These are phyloP conservation scores for Lepetodrilus schrolli DNA, from an alignment of 2,888 invertebrate species.

Conservation along the genomic window DNA sequence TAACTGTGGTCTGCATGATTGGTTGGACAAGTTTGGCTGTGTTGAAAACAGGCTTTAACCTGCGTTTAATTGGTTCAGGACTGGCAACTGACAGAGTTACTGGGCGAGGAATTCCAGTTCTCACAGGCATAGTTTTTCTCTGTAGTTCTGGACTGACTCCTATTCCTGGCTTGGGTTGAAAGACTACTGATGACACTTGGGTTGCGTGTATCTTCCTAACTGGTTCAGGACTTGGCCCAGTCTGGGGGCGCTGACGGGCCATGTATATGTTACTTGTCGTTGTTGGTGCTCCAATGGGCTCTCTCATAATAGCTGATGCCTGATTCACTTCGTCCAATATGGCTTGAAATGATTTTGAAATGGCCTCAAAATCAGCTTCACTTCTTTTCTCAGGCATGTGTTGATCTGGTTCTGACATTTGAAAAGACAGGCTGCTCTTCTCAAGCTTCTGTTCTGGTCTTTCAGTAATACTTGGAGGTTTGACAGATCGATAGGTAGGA, in stretches of 20 bases:
- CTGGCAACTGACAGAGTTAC: neutral
- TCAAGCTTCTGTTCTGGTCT: conserved; percentile 29
- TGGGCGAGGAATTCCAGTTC: conserved; percentile 2
- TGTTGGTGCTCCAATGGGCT: neutral
- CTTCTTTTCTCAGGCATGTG: conserved; percentile 58
- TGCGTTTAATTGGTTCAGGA: neutral
- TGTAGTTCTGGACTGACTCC: conserved; percentile 6
- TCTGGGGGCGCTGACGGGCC: neutral
- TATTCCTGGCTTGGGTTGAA: conserved; percentile 31
- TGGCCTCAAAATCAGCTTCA: conserved; percentile 64
- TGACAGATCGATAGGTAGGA: conserved; percentile 23
- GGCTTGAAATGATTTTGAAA: conserved; percentile 64
- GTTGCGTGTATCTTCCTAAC: neutral
- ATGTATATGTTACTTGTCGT: neutral
- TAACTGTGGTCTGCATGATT: neutral
- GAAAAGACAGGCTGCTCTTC: conserved; percentile 36
- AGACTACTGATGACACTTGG: conserved; percentile 27
- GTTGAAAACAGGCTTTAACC: neutral
- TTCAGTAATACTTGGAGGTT: neutral
- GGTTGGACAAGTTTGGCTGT: neutral
- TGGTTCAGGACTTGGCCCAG: conserved; percentile 26
- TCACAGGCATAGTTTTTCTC: neutral
- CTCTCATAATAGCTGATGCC: conserved; percentile 25
- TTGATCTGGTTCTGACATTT: conserved; percentile 25
- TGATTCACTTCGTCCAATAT: conserved; percentile 60